A percentile compares a stretch with the other conserved stretches of the same genome.
Evolutionary conservation across 92 coral and sea anemone genomes (phyloP).

Genomic region (Pocillopora meandrina): DNA sequence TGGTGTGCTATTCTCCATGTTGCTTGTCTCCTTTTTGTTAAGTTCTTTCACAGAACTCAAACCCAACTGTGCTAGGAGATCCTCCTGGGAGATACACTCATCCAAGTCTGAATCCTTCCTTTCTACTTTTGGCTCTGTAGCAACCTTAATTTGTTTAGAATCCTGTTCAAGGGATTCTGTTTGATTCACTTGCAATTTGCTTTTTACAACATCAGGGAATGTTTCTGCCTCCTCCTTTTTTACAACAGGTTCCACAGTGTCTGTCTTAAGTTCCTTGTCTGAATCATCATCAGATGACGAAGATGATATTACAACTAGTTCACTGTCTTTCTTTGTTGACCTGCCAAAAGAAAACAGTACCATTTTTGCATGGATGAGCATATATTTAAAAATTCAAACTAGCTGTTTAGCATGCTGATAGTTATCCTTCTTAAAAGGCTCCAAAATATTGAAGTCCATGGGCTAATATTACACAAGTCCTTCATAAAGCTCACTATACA

Average conservation of each 20-base stretch:
- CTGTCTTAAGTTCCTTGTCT: conserved; percentile 58
- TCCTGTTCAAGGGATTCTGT: background rate
- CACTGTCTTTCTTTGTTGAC: conserved; percentile 18
- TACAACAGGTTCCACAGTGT: conserved; percentile 9
- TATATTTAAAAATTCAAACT: background rate
- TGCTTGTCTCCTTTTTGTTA: conserved; percentile 64
- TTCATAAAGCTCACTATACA: no score
- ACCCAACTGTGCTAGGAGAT: conserved; percentile 91
- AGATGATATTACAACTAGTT: conserved; percentile 58
- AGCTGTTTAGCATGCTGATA: no score
- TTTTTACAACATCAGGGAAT: background rate
- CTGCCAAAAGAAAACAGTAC: background rate
- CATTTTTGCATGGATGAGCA: no score
- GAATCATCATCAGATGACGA: conserved; percentile 73
- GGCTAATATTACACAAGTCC: no score
- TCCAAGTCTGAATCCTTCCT: conserved; percentile 76
- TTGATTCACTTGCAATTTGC: background rate
- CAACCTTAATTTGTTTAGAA: background rate
- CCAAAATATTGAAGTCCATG: no score
- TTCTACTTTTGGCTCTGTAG: background rate
- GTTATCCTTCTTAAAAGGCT: no score
- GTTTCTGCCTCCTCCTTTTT: conserved; percentile 14
- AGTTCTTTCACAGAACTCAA: conserved; percentile 84
- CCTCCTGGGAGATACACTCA: conserved; percentile 96
- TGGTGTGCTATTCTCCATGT: conserved; percentile 13